These are phyloP conservation scores for Bellardia bayeri DNA, from an alignment of 2,888 invertebrate species.

Conservation along the genomic window DNA sequence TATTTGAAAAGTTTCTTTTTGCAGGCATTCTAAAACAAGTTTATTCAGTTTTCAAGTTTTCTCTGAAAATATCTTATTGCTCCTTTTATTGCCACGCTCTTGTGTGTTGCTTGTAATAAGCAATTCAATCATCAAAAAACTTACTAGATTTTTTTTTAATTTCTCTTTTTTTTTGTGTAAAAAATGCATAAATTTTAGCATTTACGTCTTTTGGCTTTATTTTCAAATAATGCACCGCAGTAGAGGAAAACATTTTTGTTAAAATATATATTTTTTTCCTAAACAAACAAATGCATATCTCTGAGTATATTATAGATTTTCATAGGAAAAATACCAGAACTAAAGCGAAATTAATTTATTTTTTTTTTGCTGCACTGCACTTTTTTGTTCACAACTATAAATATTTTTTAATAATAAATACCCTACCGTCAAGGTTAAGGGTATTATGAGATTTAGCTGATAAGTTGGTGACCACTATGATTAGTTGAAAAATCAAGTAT, in stretches of 20 bases:
- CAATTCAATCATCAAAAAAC: conserved; percentile 69
- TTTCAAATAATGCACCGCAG: conserved; percentile 52
- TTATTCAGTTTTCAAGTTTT: no score
- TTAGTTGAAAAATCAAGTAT: no score
- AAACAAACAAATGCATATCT: conserved; percentile 62
- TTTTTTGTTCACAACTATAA: conserved; percentile 65
- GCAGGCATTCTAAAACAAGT: no score
- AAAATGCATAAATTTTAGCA: conserved; percentile 73
- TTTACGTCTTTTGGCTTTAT: conserved; percentile 72
- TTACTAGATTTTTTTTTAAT: conserved; percentile 44
- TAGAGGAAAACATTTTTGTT: conserved; percentile 48
- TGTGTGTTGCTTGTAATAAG: conserved; percentile 32
- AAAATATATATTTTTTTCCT: conserved; percentile 51
- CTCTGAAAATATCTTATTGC: no score
- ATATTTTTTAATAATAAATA: conserved; percentile 69
- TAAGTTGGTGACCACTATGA: no score
- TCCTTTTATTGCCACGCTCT: background rate
- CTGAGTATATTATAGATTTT: conserved; percentile 61
- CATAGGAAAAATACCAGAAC: conserved; percentile 71
- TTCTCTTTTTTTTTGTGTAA: conserved; percentile 62
- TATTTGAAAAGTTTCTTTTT: no score
- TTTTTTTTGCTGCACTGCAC: conserved; percentile 49
- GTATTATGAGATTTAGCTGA: background rate
- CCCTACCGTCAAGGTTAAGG: conserved; percentile 69
- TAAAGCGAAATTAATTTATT: conserved; percentile 41